phyloP scores from a whole-genome alignment of 1,140 invertebrate genomes.

The Cepaea nemoralis region DNA sequence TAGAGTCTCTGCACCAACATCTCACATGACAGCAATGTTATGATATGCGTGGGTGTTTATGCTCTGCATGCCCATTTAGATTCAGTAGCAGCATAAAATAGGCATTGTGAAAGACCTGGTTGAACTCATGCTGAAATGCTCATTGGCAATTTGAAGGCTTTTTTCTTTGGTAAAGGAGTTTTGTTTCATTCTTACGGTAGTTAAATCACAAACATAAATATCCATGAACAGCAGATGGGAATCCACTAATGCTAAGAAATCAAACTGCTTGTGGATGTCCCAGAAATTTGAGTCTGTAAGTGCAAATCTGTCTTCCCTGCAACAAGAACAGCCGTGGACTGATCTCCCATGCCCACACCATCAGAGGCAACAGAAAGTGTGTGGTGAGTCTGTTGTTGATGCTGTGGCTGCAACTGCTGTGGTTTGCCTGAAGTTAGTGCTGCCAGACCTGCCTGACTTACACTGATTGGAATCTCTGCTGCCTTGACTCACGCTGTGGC shows the following conservation, averaged over 20 bases:
- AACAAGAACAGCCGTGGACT: neutral
- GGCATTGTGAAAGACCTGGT: neutral
- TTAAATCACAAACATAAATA: neutral
- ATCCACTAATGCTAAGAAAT: slow-evolving; percentile 46
- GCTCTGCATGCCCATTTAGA: neutral
- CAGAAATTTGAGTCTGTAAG: slow-evolving; percentile 47
- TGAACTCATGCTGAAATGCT: neutral
- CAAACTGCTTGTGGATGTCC: slow-evolving; percentile 40
- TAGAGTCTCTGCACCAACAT: no score
- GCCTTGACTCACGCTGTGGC: no score
- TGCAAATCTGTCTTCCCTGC: slow-evolving; percentile 47
- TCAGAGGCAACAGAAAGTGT: slow-evolving; percentile 57
- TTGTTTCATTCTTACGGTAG: neutral
- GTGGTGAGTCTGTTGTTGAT: slow-evolving; percentile 50
- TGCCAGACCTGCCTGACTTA: slow-evolving; percentile 50
- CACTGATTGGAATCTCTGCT: no score
- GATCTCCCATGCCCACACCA: slow-evolving; percentile 2
- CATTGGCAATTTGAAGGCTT: neutral
- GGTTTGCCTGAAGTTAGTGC: slow-evolving; percentile 35
- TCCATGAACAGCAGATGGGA: neutral
- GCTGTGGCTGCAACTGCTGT: slow-evolving; percentile 49
- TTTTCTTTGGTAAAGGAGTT: neutral
- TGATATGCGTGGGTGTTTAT: neutral
- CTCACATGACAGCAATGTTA: neutral
- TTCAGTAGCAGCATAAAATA: neutral